phyloP scores from a whole-genome alignment of 2,797 vertebrate genomes.

The Dallia pectoralis region DNA sequence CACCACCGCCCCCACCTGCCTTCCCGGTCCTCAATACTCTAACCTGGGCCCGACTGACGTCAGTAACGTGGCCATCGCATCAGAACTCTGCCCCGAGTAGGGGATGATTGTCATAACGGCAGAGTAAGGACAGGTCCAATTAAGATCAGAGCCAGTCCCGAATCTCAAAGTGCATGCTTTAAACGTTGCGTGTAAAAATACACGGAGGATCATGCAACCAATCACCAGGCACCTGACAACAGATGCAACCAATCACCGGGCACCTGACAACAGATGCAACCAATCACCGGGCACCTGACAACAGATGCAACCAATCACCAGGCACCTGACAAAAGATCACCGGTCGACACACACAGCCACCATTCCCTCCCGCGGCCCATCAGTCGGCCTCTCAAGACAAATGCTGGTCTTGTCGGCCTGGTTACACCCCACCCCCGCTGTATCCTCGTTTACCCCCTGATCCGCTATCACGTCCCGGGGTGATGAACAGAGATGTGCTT shows the following conservation, averaged over 20 bases:
- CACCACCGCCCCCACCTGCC: slow-evolving; percentile 49
- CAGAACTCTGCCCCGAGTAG: slow-evolving; percentile 8
- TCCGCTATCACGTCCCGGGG: slow-evolving; percentile 54
- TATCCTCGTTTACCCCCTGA: slow-evolving; percentile 45
- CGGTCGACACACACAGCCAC: slow-evolving; percentile 48
- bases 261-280: slow-evolving; percentile 25
- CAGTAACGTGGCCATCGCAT: slow-evolving; percentile 8
- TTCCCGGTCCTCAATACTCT: slow-evolving; percentile 50
- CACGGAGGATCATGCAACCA: slow-evolving; percentile 10
- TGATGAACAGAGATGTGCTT: slow-evolving; percentile 60
- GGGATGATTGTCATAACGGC: not conserved
- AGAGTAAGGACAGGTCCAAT: slow-evolving; percentile 5
- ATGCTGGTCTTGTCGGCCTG: slow-evolving; percentile 54
- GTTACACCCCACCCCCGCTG: slow-evolving; percentile 54
- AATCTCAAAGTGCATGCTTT: not conserved
- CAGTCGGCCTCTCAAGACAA: slow-evolving; percentile 53
- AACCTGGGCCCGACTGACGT: slow-evolving; percentile 29
- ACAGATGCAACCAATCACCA: slow-evolving; percentile 27
- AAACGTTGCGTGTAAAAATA: slow-evolving; percentile 1
- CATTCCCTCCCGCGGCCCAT: slow-evolving; percentile 52
- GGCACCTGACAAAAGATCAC: slow-evolving; percentile 22
- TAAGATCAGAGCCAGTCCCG: not conserved
- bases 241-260: slow-evolving; percentile 24
- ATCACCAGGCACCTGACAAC: slow-evolving; percentile 3
- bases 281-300: not conserved